phyloP scores from a whole-genome alignment of 2,888 invertebrate genomes.

The Orthosia gracilis region DNA sequence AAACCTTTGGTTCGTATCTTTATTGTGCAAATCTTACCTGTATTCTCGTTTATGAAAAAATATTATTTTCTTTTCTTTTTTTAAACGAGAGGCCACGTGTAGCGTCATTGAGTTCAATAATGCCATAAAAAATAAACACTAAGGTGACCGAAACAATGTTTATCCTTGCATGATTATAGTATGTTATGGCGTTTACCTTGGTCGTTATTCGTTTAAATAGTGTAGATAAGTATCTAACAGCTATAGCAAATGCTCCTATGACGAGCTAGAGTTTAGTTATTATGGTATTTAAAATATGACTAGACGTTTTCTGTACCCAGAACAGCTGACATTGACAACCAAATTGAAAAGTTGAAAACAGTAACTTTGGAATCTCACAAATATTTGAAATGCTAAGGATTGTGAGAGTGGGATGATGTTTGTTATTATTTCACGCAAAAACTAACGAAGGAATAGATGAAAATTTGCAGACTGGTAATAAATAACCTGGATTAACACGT shows the following conservation, averaged over 20 bases:
- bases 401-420: too few species aligned
- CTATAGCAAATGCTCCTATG: background rate
- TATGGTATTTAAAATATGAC: background rate
- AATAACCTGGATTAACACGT: too few species aligned
- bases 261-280: background rate
- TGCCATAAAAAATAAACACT: background rate
- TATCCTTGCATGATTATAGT: constrained; percentile 28
- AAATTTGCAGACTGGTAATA: too few species aligned
- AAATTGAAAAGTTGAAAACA: too few species aligned
- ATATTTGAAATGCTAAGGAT: too few species aligned
- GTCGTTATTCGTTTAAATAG: constrained; percentile 16
- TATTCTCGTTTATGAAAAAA: constrained; percentile 39
- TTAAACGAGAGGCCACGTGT: constrained; percentile 6
- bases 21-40: constrained; percentile 41
- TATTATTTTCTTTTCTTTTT: constrained; percentile 12
- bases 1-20: constrained; percentile 44
- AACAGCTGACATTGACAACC: background rate
- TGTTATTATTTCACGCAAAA: too few species aligned
- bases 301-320: background rate
- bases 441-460: too few species aligned
- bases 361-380: too few species aligned
- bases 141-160: background rate
- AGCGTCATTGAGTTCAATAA: constrained; percentile 7
- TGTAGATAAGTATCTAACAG: constrained; percentile 25
- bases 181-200: constrained; percentile 23